Evolutionary conservation across 1,140 invertebrate species (phyloP).

Genomic region (Dendroctonus ponderosae): DNA sequence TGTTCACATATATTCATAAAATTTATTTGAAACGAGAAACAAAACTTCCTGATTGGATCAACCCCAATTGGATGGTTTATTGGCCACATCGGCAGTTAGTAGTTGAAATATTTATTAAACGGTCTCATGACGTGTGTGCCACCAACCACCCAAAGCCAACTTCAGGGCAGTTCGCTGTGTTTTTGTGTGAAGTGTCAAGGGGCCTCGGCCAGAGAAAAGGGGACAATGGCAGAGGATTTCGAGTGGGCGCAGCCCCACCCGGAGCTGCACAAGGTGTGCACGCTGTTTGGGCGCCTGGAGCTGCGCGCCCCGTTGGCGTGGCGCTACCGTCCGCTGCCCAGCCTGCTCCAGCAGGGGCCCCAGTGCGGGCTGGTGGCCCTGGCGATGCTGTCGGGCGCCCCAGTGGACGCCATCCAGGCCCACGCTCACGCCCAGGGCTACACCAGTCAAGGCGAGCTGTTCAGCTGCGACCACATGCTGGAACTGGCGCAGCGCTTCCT

Average conservation of each 20-base stretch:
- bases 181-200: too few species aligned
- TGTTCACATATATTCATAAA: too few species aligned
- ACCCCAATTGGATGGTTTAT: too few species aligned
- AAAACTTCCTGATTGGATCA: too few species aligned
- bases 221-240: conserved; percentile 22
- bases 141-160: too few species aligned
- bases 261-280: conserved; percentile 46
- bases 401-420: conserved; percentile 60
- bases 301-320: conserved; percentile 40
- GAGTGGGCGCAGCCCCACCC: conserved; percentile 44
- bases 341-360: conserved; percentile 54
- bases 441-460: conserved; percentile 82
- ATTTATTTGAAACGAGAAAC: too few species aligned
- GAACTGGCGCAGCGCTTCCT: conserved; percentile 54
- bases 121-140: too few species aligned
- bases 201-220: too few species aligned
- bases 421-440: conserved; percentile 62
- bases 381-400: conserved; percentile 68
- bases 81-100: too few species aligned
- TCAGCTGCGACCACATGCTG: conserved; percentile 71
- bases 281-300: conserved; percentile 40
- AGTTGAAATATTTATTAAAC: too few species aligned
- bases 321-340: conserved; percentile 38
- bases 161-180: too few species aligned
- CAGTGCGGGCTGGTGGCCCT: conserved; percentile 82